Evolutionary conservation across 2,888 invertebrate species (phyloP).

Genomic region (Lasioglossum morio): DNA sequence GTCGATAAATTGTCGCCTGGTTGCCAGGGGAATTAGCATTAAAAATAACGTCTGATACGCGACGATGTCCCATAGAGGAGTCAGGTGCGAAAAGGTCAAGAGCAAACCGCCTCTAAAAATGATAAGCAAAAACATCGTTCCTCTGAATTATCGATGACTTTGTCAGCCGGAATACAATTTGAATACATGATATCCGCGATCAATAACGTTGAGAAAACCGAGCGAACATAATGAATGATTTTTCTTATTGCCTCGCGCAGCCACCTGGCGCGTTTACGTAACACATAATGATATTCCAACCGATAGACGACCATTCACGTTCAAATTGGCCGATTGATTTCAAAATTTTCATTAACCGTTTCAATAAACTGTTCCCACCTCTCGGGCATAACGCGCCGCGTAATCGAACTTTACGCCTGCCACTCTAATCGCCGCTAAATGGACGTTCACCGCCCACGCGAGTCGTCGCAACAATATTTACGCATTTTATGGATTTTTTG

Average conservation of each 20-base stretch:
- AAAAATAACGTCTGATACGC: conserved; percentile 16
- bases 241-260: conserved; percentile 18
- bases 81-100: conserved; percentile 49
- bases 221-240: conserved; percentile 11
- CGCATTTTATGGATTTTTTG: no score
- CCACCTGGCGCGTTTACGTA: neutral
- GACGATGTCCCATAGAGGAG: conserved; percentile 4
- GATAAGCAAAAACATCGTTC: conserved; percentile 30
- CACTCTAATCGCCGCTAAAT: neutral
- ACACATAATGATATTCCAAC: conserved; percentile 5
- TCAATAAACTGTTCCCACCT: neutral
- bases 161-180: conserved; percentile 22
- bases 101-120: conserved; percentile 43
- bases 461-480: neutral
- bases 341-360: conserved; percentile 6
- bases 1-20: conserved; percentile 1
- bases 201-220: neutral
- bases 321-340: conserved; percentile 14
- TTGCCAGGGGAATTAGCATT: conserved; percentile 40
- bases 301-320: neutral
- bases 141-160: conserved; percentile 58
- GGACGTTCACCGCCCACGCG: neutral
- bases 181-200: conserved; percentile 15
- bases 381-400: neutral
- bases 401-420: neutral